Conservation (phyloP, 2,113 vertebrate genomes). For the Phalacrocorax aristotelis region DNA sequence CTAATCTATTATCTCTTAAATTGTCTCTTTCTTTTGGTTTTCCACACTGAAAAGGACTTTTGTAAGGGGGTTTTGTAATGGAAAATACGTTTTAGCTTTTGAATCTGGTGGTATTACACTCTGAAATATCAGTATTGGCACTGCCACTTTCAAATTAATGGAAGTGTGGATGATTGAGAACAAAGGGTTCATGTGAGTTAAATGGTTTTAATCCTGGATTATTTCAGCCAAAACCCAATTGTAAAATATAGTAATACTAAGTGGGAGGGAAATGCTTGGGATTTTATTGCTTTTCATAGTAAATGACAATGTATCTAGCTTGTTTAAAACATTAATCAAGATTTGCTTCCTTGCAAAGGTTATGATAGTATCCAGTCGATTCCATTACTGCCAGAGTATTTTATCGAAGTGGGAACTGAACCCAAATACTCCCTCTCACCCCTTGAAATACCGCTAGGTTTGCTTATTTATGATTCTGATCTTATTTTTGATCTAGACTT, state of each 20-base stretch:
- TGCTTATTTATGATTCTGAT: background rate
- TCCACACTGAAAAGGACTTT: background rate
- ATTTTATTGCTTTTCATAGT: background rate
- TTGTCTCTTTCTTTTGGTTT: background rate
- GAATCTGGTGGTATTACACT: background rate
- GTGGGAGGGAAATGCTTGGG: background rate
- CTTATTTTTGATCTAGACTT: background rate
- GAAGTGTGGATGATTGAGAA: background rate
- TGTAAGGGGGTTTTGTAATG: background rate
- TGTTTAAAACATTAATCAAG: background rate
- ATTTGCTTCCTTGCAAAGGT: background rate
- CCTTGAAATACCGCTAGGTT: background rate
- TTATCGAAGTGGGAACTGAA: background rate
- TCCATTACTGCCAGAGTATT: background rate
- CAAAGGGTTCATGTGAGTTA: constrained; percentile 24
- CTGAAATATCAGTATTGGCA: background rate
- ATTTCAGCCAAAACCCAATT: background rate
- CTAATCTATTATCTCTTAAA: background rate
- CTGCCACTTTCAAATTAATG: background rate
- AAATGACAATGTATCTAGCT: background rate
- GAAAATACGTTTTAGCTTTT: background rate
- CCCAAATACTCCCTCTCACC: background rate
- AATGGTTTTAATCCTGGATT: constrained; percentile 31
- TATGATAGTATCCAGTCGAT: background rate
- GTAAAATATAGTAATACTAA: background rate